Base-by-base conservation (phyloP, 2,113 vertebrate species). In the Nettapus auritus region DNA sequence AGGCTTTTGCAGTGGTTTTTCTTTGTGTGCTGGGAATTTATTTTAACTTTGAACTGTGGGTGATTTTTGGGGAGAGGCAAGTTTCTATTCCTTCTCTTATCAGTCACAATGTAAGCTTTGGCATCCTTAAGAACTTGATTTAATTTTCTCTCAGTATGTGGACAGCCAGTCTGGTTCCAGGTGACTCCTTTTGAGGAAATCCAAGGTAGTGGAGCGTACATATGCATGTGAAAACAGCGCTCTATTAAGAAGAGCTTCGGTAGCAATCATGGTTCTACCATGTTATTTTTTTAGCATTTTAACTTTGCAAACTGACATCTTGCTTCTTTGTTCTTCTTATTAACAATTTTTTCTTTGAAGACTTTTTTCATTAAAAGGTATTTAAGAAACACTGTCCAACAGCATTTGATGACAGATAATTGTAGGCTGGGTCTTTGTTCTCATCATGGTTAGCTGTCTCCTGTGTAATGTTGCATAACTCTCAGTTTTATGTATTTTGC, bases 401-500 rank as follows among this genome's bases (percentile, higher is more conserved):
- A 77, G 36, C 80, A 26, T 64, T 64, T 40, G 82, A 46, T 71
- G 50, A 69, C 59, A 42, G 36, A 20, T 75, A 60, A 85, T 80
- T 82, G 55, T 74, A 59, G 55, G 8, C 33, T 82, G 29, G 21
- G 6, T 82, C 53, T 87, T 91, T 77, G 84, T 94, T 84, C 33
- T 71, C 44, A 31, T 85, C 50, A 2, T 76, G 62, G 48, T 73
- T 91, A 50, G 44, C 40, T 87, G 44, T 66, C 78, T 91, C 2
- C 3, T 82, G 60, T 57, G 60, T 74, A 70, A 46, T 83, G 55
- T 86, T 80, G 71, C 14, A 0, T 73, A 89, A 66, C 29, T 88
- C 55, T 85, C 67, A 91, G 68, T 33, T 55, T 93, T 94, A 68
- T 84, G 42, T 71, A 33, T 81, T 93, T 74, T 88, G 14, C 86